Percentiles rank a stretch among this genome's conserved stretches.
phyloP scores from a whole-genome alignment of 2,113 vertebrate species.

The Plotosus lineatus region DNA sequence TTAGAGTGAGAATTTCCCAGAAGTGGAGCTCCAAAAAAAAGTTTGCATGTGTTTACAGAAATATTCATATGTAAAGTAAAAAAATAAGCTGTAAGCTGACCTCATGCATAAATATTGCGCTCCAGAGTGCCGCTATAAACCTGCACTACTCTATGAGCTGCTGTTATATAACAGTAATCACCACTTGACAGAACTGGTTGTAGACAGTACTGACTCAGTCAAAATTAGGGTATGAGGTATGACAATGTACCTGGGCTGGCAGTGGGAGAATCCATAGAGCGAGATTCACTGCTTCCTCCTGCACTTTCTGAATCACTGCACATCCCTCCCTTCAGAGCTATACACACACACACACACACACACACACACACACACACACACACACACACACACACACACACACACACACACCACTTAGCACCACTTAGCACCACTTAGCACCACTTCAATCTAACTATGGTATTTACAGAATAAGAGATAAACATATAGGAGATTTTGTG shows the following conservation, averaged over 20 bases:
- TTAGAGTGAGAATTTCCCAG: no score
- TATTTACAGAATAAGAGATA: not conserved
- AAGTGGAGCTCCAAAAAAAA: no score
- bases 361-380: not conserved
- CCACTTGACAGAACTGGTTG: not conserved
- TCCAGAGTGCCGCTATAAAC: no score
- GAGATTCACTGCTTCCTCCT: constrained; percentile 94
- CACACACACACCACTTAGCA: not conserved
- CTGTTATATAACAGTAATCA: not conserved
- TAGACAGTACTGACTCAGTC: not conserved
- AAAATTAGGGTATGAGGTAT: not conserved
- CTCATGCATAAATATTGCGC: no score
- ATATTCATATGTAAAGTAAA: no score
- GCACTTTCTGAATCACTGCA: constrained; percentile 97
- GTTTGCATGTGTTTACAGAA: no score
- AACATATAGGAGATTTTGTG: not conserved
- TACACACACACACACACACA: constrained; percentile 38
- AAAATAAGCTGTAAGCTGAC: no score
- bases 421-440: not conserved
- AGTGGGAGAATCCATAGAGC: constrained; percentile 95
- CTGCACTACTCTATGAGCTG: not conserved
- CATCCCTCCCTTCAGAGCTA: constrained; percentile 79
- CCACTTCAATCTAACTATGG: not conserved
- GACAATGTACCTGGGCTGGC: constrained; percentile 88
- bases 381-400: constrained; percentile 37